Conservation (phyloP, 2,797 vertebrate genomes). For the Microcaecilia unicolor region DNA sequence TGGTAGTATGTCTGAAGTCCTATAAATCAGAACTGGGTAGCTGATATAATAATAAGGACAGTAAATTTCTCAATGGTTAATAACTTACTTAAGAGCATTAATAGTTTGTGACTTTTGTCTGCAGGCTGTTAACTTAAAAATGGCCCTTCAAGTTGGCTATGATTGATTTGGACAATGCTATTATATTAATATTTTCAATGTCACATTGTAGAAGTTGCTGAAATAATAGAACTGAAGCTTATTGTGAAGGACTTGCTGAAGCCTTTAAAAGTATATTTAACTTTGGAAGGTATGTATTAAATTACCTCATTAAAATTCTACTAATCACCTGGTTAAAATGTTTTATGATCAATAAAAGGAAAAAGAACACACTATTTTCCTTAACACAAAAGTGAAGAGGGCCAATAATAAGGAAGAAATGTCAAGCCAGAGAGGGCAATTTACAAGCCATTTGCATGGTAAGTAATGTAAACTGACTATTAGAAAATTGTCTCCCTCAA, state of each 20-base stretch:
- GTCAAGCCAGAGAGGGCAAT: too few relatives aligned
- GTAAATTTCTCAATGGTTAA: conserved; percentile 4
- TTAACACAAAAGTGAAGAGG: too few relatives aligned
- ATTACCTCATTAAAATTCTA: too few relatives aligned
- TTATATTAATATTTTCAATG: not conserved
- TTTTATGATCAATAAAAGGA: too few relatives aligned
- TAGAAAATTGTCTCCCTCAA: too few relatives aligned
- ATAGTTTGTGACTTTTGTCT: not conserved
- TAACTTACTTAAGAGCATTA: not conserved
- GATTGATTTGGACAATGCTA: conserved; percentile 4
- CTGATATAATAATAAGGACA: not conserved
- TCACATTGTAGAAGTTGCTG: conserved; percentile 11
- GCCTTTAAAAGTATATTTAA: not conserved
- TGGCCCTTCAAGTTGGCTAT: conserved; percentile 2
- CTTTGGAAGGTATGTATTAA: not conserved
- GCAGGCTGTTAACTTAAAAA: conserved; percentile 16
- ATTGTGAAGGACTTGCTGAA: not conserved
- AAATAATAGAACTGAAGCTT: not conserved
- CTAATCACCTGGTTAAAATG: too few relatives aligned
- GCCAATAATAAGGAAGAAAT: too few relatives aligned
- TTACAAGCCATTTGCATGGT: too few relatives aligned
- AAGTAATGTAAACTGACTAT: too few relatives aligned
- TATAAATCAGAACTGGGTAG: not conserved
- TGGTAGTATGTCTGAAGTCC: conserved; percentile 5
- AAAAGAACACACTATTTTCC: too few relatives aligned